Conservation (phyloP, 2,113 vertebrate genomes). For the Leuciscus idus region DNA sequence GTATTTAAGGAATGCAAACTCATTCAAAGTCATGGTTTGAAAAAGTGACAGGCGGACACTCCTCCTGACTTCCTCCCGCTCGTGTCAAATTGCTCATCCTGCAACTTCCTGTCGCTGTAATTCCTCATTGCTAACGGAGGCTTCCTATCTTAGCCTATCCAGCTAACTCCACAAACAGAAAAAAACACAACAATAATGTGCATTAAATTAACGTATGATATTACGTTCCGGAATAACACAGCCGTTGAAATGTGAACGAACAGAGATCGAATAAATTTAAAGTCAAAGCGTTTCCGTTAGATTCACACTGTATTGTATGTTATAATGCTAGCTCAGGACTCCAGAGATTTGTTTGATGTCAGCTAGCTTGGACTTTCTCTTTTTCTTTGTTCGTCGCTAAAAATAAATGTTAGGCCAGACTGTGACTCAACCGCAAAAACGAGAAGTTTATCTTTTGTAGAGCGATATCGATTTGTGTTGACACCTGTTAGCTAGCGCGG, state of each 20-base stretch:
- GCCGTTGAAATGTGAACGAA: not conserved
- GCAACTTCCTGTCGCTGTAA: constrained; percentile 53
- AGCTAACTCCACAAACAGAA: constrained; percentile 28
- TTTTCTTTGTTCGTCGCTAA: not conserved
- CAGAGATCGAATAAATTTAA: not conserved
- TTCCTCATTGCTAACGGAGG: constrained; percentile 32
- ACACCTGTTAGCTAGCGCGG: constrained; percentile 42
- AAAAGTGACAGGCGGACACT: constrained; percentile 36
- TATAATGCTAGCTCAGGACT: constrained; percentile 15
- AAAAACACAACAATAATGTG: not conserved
- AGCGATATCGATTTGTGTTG: constrained; percentile 25
- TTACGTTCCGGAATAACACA: constrained; percentile 18
- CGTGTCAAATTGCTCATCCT: constrained; percentile 32
- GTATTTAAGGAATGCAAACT: not conserved
- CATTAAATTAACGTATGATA: constrained; percentile 5
- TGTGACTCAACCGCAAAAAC: not conserved
- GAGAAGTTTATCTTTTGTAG: not conserved
- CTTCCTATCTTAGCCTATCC: constrained; percentile 23
- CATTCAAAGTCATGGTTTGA: not conserved
- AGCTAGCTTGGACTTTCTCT: not conserved
- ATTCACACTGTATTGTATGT: not conserved
- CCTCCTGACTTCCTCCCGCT: constrained; percentile 51
- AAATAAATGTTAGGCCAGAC: not conserved
- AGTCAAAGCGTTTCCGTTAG: constrained; percentile 4
- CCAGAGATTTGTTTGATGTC: not conserved